These are phyloP conservation scores for Amphipoea oculea DNA, from an alignment of 2,888 invertebrate species.

Conservation along the genomic window DNA sequence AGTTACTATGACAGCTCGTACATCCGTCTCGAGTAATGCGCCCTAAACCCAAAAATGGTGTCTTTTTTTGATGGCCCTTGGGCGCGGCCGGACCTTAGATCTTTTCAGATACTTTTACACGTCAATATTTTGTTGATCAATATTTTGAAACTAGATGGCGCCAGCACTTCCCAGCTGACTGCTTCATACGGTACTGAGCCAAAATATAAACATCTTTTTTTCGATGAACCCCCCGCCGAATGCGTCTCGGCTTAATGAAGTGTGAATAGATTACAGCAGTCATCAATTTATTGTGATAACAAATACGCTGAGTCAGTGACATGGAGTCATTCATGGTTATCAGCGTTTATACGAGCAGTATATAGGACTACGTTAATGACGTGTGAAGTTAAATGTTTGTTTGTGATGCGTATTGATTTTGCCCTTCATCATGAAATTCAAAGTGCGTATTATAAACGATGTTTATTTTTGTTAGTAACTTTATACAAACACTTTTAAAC, in stretches of 20 bases:
- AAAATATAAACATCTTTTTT: not conserved
- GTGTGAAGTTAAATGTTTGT: conserved; percentile 1
- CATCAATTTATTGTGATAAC: conserved; percentile 20
- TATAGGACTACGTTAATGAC: not conserved
- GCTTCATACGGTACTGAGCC: not conserved
- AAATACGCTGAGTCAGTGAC: conserved; percentile 5
- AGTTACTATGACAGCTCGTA: too few relatives aligned
- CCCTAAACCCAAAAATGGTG: too few relatives aligned
- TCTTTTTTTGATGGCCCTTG: too few relatives aligned
- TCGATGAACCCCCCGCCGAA: not conserved
- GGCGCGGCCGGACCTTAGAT: too few relatives aligned
- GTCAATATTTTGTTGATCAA: too few relatives aligned
- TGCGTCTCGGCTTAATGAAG: conserved; percentile 28
- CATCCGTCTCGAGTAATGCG: too few relatives aligned
- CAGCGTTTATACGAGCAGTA: not conserved
- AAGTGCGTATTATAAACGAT: too few relatives aligned
- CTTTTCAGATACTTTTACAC: too few relatives aligned
- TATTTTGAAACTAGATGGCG: too few relatives aligned
- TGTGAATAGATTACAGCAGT: conserved; percentile 10
- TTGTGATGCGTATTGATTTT: not conserved
- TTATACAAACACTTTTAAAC: too few relatives aligned
- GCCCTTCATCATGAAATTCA: not conserved
- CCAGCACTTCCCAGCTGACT: too few relatives aligned
- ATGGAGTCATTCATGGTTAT: not conserved
- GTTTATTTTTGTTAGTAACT: too few relatives aligned